Conservation (phyloP, 2,797 vertebrate species). For the Rhinogobio ventralis region DNA sequence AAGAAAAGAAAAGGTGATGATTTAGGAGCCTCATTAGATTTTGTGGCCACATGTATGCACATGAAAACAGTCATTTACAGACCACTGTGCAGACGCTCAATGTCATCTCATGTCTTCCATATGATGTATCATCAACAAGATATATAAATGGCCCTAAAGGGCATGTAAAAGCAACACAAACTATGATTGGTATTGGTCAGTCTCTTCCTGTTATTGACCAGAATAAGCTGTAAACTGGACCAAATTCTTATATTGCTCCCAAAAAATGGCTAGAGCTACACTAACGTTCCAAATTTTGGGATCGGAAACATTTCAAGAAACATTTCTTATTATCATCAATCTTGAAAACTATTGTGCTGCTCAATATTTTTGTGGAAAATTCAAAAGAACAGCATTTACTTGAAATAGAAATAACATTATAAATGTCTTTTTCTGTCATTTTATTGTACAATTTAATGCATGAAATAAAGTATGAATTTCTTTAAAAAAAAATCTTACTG, state of each 20-base stretch:
- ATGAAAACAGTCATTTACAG: slow-evolving; percentile 18
- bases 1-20: slow-evolving; percentile 10
- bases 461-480: not conserved
- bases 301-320: no score
- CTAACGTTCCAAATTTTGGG: no score
- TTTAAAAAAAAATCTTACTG: not conserved
- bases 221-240: not conserved
- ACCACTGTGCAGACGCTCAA: not conserved
- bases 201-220: not conserved
- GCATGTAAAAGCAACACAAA: not conserved
- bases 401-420: not conserved
- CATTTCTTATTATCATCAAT: not conserved
- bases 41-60: not conserved
- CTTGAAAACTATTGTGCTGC: no score
- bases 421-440: not conserved
- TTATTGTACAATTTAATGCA: not conserved
- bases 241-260: not conserved
- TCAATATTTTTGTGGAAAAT: not conserved
- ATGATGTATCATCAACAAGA: not conserved
- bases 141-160: not conserved
- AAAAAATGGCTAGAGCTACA: no score
- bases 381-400: not conserved
- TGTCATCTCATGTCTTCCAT: not conserved
- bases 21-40: slow-evolving; percentile 28
- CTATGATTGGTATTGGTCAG: not conserved